A percentile compares a stretch with the other conserved stretches of the same genome.
These are phyloP conservation scores for Oligia latruncula DNA, from an alignment of 2,888 invertebrate genomes.

Conservation along the genomic window DNA sequence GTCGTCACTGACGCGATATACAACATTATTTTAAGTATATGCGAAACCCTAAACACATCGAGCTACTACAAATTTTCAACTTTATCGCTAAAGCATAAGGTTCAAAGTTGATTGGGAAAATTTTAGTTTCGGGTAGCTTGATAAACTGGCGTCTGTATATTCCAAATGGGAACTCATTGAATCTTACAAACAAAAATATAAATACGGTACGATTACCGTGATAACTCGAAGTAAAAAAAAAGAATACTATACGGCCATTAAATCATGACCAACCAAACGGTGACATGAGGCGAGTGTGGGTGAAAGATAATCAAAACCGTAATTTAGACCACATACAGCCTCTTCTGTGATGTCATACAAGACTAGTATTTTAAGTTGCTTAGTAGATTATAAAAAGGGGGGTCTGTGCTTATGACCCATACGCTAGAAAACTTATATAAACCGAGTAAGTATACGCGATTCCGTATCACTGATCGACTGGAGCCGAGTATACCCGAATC, in stretches of 20 bases:
- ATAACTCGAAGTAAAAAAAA: background rate
- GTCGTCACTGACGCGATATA: background rate
- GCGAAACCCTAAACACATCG: too few species aligned
- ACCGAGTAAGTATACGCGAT: background rate
- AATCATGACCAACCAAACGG: background rate
- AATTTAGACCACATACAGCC: slow-evolving; percentile 15
- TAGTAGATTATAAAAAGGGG: background rate
- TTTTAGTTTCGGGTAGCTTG: too few species aligned
- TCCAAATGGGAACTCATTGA: background rate
- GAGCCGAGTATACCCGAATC: background rate
- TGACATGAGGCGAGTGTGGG: too few species aligned
- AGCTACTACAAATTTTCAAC: too few species aligned
- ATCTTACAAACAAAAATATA: background rate
- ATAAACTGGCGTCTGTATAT: background rate
- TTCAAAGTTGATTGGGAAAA: too few species aligned
- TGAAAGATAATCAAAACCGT: slow-evolving; percentile 5
- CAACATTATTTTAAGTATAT: too few species aligned
- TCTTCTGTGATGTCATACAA: background rate
- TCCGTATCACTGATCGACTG: too few species aligned
- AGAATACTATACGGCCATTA: background rate
- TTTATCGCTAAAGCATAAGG: too few species aligned
- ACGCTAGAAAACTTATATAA: background rate
- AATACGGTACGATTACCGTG: background rate
- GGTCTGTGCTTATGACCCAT: background rate
- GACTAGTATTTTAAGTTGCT: background rate